phyloP scores from a whole-genome alignment of 2,113 vertebrate species.

The Cyprinodon variegatus region DNA sequence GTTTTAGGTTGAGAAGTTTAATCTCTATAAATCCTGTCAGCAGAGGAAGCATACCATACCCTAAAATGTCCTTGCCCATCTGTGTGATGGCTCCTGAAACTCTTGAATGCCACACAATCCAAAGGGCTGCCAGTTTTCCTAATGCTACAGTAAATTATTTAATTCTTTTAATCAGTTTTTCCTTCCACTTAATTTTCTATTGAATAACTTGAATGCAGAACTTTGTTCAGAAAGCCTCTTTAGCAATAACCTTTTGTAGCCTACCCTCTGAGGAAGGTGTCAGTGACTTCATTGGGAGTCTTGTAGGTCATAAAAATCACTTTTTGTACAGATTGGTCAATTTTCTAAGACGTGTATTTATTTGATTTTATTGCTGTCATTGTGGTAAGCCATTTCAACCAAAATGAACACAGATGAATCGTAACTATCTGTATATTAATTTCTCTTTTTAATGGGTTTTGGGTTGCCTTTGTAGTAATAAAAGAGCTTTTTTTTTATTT shows the following conservation, averaged over 20 bases:
- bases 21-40: too few relatives aligned
- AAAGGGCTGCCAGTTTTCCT: too few relatives aligned
- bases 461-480: neutral
- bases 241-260: neutral
- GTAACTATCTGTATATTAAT: neutral
- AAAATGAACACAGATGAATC: neutral
- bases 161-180: neutral
- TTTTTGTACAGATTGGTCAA: too few relatives aligned
- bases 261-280: neutral
- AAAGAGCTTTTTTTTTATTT: constrained; percentile 22
- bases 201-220: neutral
- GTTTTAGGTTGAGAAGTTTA: too few relatives aligned
- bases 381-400: neutral
- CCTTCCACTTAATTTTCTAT: neutral
- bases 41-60: too few relatives aligned
- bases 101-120: too few relatives aligned
- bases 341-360: too few relatives aligned
- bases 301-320: too few relatives aligned
- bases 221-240: neutral
- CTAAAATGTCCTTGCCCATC: too few relatives aligned
- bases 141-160: too few relatives aligned
- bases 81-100: too few relatives aligned
- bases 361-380: neutral
- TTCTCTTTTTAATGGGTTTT: neutral
- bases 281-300: neutral